A percentile compares a stretch with the other conserved stretches of the same genome.
phyloP scores from a whole-genome alignment of 2,888 invertebrate species.

The Drosophila percnosoma region DNA sequence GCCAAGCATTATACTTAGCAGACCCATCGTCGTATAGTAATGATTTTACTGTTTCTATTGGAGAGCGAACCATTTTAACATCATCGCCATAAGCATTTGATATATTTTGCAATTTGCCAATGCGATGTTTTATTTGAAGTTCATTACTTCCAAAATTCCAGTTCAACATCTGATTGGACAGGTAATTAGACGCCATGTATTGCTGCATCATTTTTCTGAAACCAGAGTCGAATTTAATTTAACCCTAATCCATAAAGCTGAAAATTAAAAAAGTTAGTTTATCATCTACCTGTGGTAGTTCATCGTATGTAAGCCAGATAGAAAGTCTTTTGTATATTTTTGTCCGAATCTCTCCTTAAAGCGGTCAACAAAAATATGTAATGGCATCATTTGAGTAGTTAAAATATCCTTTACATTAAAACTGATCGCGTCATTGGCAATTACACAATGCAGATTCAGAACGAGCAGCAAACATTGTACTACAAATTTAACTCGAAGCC shows the following conservation, averaged over 20 bases:
- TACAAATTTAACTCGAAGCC: background rate
- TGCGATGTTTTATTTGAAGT: slow-evolving; percentile 31
- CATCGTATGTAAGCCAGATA: slow-evolving; percentile 36
- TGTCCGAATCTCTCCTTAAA: background rate
- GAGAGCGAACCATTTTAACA: background rate
- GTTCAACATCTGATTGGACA: slow-evolving; percentile 44
- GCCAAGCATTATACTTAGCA: slow-evolving; percentile 26
- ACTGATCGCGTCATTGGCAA: slow-evolving; percentile 12
- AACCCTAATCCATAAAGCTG: background rate
- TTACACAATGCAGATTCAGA: background rate
- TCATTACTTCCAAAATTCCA: slow-evolving; percentile 2
- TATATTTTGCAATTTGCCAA: slow-evolving; percentile 36
- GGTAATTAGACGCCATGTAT: slow-evolving; percentile 53
- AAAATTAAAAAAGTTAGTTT: background rate
- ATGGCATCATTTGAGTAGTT: slow-evolving; percentile 45
- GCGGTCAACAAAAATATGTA: slow-evolving; percentile 29
- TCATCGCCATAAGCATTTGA: background rate
- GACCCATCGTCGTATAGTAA: slow-evolving; percentile 47
- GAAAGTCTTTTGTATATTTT: slow-evolving; percentile 26
- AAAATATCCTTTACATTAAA: slow-evolving; percentile 50
- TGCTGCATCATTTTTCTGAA: slow-evolving; percentile 58
- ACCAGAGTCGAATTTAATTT: background rate
- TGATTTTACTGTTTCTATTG: slow-evolving; percentile 4
- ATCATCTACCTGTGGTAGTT: slow-evolving; percentile 44
- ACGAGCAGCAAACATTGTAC: slow-evolving; percentile 3